These are phyloP conservation scores for Rhinatrema bivittatum DNA, from an alignment of 2,797 vertebrate species.

Conservation along the genomic window DNA sequence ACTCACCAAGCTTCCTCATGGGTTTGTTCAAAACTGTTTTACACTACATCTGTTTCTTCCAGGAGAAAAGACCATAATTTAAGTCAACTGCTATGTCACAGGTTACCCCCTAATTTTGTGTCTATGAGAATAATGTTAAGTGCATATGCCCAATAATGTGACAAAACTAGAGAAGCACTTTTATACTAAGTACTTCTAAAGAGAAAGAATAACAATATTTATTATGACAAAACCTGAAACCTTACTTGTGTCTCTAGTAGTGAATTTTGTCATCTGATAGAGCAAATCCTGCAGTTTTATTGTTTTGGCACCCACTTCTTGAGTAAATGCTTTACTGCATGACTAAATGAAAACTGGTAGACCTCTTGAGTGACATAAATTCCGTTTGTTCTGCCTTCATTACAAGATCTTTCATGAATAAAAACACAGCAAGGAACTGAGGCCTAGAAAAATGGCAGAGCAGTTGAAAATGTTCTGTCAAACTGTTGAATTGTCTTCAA, in stretches of 20 bases:
- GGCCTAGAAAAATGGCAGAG: background rate
- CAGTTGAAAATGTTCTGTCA: background rate
- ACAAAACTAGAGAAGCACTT: no score
- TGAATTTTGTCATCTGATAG: no score
- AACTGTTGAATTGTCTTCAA: background rate
- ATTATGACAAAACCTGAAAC: no score
- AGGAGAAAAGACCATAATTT: no score
- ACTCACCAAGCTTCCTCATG: no score
- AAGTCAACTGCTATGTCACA: no score
- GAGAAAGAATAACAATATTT: background rate
- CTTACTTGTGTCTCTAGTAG: no score
- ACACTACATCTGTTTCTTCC: no score
- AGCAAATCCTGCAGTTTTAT: slow-evolving; percentile 1
- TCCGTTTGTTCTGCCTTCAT: background rate
- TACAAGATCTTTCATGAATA: background rate
- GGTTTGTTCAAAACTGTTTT: no score
- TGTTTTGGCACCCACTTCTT: background rate
- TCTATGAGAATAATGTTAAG: no score
- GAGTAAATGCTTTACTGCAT: background rate
- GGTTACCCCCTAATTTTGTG: no score
- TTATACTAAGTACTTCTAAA: background rate
- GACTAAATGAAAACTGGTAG: background rate
- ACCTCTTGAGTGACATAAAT: background rate
- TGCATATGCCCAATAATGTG: no score
- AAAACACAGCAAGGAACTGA: background rate